Conservation (phyloP, 2,113 vertebrate species). For the Asarcornis scutulata region DNA sequence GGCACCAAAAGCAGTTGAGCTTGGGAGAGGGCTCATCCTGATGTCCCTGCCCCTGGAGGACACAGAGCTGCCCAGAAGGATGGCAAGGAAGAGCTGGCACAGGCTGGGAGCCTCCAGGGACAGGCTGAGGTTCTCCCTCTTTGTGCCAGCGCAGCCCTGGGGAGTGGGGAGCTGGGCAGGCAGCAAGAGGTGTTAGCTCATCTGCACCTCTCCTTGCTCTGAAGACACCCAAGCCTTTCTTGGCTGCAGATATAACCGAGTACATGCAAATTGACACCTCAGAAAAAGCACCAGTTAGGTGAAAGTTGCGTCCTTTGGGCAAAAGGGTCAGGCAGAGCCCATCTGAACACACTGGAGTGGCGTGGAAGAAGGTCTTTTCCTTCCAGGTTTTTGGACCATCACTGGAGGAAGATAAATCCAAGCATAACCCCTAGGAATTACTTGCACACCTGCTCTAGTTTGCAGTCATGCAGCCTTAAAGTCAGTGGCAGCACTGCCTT, state of each 20-base stretch:
- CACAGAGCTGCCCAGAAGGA: fast-evolving
- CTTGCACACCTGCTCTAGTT: background rate
- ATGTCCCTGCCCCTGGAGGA: fast-evolving
- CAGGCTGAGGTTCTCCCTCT: background rate
- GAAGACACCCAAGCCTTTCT: background rate
- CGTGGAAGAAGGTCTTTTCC: background rate
- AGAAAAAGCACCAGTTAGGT: background rate
- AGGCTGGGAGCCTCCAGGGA: background rate
- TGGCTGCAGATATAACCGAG: no score
- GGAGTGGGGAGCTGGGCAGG: background rate
- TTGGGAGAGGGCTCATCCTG: fast-evolving
- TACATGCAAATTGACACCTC: background rate
- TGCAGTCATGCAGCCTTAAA: background rate
- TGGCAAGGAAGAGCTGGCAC: background rate
- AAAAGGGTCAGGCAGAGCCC: background rate
- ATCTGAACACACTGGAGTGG: background rate
- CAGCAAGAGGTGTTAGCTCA: background rate
- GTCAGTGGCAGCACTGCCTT: background rate
- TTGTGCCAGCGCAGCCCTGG: background rate
- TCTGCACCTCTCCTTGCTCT: background rate
- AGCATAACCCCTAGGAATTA: background rate
- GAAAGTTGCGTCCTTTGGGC: background rate
- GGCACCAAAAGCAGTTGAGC: background rate
- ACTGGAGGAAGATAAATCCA: background rate
- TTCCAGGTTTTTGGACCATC: background rate